Percentiles rank a stretch among this genome's conserved stretches.
These are phyloP conservation scores for Biston betularia DNA, from an alignment of 2,888 invertebrate species.

Conservation along the genomic window DNA sequence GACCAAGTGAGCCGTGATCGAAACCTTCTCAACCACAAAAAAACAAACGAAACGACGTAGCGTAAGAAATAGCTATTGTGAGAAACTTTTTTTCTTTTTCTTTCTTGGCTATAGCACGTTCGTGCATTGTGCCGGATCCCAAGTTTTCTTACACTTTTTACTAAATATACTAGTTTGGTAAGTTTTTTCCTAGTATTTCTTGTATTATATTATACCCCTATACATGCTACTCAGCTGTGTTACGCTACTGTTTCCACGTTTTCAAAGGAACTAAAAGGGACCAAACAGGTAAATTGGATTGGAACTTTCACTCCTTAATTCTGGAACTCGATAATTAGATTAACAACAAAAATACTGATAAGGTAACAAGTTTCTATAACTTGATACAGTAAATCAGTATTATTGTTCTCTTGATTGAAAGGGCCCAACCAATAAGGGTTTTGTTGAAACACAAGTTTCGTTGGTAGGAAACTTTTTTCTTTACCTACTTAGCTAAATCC, in stretches of 20 bases:
- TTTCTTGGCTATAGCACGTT: too few species aligned
- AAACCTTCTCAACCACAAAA: too few species aligned
- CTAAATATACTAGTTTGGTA: too few species aligned
- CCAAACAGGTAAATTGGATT: constrained; percentile 26
- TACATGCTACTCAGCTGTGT: too few species aligned
- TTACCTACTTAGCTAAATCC: not conserved
- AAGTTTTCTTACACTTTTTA: too few species aligned
- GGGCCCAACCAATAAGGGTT: not conserved
- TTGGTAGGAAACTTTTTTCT: constrained; percentile 2
- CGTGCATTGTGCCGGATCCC: too few species aligned
- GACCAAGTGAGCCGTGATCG: too few species aligned
- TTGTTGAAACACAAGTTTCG: constrained; percentile 4
- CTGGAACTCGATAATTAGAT: constrained; percentile 14
- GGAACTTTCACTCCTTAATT: constrained; percentile 21
- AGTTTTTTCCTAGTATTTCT: too few species aligned
- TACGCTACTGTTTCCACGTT: constrained; percentile 1
- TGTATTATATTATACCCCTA: too few species aligned
- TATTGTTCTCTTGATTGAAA: constrained; percentile 4
- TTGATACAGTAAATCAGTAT: constrained; percentile 8
- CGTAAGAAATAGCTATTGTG: too few species aligned
- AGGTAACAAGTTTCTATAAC: constrained; percentile 14
- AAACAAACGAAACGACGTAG: too few species aligned
- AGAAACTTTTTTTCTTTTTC: too few species aligned
- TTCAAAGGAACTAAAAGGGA: constrained; percentile 19
- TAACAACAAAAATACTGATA: constrained; percentile 18